A percentile compares a stretch with the other conserved stretches of the same genome.
These are phyloP conservation scores for Sympetrum striolatum DNA, from an alignment of 2,888 invertebrate genomes.

Conservation along the genomic window DNA sequence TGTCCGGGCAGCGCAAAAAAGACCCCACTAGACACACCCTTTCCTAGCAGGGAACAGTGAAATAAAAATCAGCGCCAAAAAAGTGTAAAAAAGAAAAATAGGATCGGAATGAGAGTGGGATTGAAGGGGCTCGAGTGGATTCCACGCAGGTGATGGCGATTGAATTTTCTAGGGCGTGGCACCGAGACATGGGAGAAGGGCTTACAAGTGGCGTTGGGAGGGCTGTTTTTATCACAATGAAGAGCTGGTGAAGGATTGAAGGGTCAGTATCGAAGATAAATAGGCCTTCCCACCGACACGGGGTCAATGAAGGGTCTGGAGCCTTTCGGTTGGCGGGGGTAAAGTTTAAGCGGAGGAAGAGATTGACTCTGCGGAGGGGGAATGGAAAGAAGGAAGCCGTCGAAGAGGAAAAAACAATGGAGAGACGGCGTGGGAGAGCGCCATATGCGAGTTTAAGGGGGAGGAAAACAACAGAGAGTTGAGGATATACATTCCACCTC, in stretches of 20 bases:
- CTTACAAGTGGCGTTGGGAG: neutral
- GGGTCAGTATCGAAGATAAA: neutral
- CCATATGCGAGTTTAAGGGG: slow-evolving; percentile 27
- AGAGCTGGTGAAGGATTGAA: neutral
- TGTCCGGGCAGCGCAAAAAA: too few relatives aligned
- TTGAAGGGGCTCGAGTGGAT: neutral
- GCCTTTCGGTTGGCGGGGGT: neutral
- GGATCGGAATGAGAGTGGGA: too few relatives aligned
- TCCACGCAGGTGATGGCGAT: too few relatives aligned
- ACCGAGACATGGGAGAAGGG: neutral
- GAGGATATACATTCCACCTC: slow-evolving; percentile 33
- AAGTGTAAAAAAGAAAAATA: too few relatives aligned
- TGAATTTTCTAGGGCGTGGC: too few relatives aligned
- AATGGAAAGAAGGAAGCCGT: neutral
- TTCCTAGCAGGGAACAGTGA: too few relatives aligned
- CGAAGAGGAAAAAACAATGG: neutral
- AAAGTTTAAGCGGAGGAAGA: neutral
- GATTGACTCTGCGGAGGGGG: neutral
- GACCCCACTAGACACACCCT: too few relatives aligned
- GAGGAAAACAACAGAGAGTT: neutral
- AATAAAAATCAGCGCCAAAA: too few relatives aligned
- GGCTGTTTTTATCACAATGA: neutral
- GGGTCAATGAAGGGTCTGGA: neutral
- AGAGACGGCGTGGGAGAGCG: slow-evolving; percentile 1
- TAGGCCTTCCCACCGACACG: neutral